Conservation (phyloP, 2,113 vertebrate genomes). For the Apus apus region DNA sequence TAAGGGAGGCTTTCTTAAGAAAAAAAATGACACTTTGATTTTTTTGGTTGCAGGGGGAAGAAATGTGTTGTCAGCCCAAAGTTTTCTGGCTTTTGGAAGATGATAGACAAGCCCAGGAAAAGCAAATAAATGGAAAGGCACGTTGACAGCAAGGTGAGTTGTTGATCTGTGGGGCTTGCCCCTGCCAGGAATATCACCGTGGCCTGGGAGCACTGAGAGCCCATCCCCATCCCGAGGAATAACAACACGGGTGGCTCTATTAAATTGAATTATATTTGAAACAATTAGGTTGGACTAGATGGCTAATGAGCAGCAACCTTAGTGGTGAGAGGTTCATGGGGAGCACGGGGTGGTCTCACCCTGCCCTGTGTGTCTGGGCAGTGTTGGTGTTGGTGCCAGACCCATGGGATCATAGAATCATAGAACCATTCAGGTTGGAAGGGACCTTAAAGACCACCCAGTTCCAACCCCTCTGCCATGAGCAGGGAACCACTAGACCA, state of each 20-base stretch:
- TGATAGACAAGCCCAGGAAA: neutral
- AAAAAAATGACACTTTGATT: neutral
- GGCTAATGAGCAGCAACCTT: neutral
- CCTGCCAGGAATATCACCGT: no score
- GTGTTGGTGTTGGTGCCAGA: no score
- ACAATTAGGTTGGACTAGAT: neutral
- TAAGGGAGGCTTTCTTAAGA: neutral
- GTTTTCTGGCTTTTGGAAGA: neutral
- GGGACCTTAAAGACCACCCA: no score
- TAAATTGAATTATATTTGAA: neutral
- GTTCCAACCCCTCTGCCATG: no score
- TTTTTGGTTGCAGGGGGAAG: neutral
- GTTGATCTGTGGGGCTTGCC: neutral
- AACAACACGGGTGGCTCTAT: accelerated
- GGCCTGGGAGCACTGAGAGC: neutral
- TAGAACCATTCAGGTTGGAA: no score
- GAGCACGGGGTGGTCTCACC: neutral
- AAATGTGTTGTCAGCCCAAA: neutral
- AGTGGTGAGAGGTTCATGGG: neutral
- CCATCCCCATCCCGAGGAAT: accelerated
- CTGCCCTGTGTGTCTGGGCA: no score
- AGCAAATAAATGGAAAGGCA: neutral
- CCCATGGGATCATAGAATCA: neutral
- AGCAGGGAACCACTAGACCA: no score
- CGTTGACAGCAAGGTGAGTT: accelerated